Percentiles rank a stretch among this genome's conserved stretches.
These are phyloP conservation scores for Drosophila yakuba DNA, from an alignment of 1,140 invertebrate genomes.

Conservation along the genomic window DNA sequence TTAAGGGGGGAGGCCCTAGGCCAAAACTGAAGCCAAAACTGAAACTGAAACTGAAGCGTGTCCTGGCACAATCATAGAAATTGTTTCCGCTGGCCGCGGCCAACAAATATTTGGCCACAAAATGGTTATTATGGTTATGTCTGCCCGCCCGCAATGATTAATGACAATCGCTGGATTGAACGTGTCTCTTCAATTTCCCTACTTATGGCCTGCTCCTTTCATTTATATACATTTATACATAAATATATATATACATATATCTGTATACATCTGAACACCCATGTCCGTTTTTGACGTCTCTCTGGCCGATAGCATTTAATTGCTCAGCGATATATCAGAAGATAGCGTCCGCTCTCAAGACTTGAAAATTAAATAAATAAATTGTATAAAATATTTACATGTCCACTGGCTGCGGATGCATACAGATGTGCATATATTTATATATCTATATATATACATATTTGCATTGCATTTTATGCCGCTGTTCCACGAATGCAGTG, in stretches of 20 bases:
- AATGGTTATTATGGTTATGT: conserved; percentile 75
- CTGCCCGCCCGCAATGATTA: conserved; percentile 59
- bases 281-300: conserved; percentile 57
- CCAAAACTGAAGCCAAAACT: background rate
- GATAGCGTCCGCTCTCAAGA: conserved; percentile 62
- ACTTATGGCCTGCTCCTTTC: conserved; percentile 30
- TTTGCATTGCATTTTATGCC: conserved; percentile 48
- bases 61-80: conserved; percentile 46
- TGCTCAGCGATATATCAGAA: conserved; percentile 77
- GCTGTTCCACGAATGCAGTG: conserved; percentile 4
- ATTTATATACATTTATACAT: background rate
- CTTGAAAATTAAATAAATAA: conserved; percentile 67
- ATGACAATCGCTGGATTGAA: conserved; percentile 75
- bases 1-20: background rate
- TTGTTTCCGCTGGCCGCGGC: conserved; percentile 33
- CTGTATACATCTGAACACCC: background rate
- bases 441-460: background rate
- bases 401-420: background rate
- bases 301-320: conserved; percentile 76
- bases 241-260: background rate
- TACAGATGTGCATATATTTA: background rate
- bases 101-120: conserved; percentile 76
- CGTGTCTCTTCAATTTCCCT: conserved; percentile 28
- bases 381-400: conserved; percentile 44
- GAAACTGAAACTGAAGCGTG: conserved; percentile 22